phyloP scores from a whole-genome alignment of 2,113 vertebrate species.

The Caretta caretta region DNA sequence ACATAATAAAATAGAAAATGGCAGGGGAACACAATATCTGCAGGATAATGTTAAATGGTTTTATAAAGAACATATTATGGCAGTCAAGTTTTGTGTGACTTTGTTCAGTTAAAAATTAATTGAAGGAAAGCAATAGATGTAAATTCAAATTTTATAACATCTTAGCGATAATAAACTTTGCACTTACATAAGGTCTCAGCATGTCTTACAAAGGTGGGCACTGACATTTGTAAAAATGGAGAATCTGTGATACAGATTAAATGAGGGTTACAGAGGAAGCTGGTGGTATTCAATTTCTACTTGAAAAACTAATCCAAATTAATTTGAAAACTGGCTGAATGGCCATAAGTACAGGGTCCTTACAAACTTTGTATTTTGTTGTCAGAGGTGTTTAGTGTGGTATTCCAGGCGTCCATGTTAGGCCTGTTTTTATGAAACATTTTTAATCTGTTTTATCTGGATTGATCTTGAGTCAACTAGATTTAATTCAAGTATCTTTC shows the following conservation, averaged over 20 bases:
- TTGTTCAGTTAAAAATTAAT: not conserved
- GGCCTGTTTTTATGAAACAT: not conserved
- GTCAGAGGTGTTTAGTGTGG: not conserved
- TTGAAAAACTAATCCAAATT: not conserved
- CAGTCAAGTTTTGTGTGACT: not conserved
- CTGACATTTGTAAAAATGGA: not conserved
- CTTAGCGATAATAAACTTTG: not conserved
- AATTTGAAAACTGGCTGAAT: not conserved
- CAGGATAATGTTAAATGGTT: not conserved
- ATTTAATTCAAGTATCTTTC: too few species aligned
- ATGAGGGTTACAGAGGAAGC: not conserved
- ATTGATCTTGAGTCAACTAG: not conserved
- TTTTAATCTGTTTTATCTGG: not conserved
- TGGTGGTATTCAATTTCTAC: not conserved
- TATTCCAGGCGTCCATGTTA: not conserved
- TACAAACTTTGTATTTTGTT: not conserved
- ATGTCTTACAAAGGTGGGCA: not conserved
- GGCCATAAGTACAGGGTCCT: not conserved
- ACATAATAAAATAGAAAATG: not conserved
- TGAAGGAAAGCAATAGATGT: not conserved
- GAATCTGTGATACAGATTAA: not conserved
- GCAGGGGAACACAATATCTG: not conserved
- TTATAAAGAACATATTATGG: not conserved
- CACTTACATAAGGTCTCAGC: not conserved
- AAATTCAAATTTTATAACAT: not conserved